phyloP scores from a whole-genome alignment of 2,113 vertebrate species.

The Todiramphus saurophagus region DNA sequence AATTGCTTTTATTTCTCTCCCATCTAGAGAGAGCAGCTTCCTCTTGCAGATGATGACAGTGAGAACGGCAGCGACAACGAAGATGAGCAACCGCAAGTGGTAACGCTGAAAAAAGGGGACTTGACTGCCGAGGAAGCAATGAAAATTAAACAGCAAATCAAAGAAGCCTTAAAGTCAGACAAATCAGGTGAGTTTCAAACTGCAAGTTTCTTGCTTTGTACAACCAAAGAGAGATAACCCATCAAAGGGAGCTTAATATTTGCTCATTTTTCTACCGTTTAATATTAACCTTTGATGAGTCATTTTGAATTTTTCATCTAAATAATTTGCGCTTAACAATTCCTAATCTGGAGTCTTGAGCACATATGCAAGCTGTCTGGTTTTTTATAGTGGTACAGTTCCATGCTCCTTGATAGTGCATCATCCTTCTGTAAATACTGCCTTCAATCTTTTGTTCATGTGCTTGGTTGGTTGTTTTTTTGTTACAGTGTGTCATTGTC shows the following conservation, averaged over 20 bases:
- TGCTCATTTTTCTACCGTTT: neutral
- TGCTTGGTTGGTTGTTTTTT: neutral
- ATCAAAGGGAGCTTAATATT: neutral
- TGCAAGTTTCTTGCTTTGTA: neutral
- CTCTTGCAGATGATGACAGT: constrained; percentile 78
- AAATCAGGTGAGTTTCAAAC: constrained; percentile 43
- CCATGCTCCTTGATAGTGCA: neutral
- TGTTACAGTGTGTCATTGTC: neutral
- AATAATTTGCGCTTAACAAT: neutral
- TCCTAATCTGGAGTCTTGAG: neutral
- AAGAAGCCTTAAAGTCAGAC: constrained; percentile 73
- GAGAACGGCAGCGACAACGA: constrained; percentile 84
- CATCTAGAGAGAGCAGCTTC: constrained; percentile 82
- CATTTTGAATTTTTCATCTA: neutral
- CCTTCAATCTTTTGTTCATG: neutral
- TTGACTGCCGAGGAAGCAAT: constrained; percentile 87
- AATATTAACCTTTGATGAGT: neutral
- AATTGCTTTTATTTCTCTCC: neutral
- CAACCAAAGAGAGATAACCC: neutral
- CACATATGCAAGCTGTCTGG: neutral
- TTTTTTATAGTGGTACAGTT: neutral
- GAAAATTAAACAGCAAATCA: constrained; percentile 81
- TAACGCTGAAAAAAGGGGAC: constrained; percentile 89
- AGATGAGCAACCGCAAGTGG: constrained; percentile 92
- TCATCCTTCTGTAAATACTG: neutral